A percentile compares a stretch with the other conserved stretches of the same genome.
phyloP scores from a whole-genome alignment of 92 coral and sea anemone species.

The Palythoa caribaeorum region DNA sequence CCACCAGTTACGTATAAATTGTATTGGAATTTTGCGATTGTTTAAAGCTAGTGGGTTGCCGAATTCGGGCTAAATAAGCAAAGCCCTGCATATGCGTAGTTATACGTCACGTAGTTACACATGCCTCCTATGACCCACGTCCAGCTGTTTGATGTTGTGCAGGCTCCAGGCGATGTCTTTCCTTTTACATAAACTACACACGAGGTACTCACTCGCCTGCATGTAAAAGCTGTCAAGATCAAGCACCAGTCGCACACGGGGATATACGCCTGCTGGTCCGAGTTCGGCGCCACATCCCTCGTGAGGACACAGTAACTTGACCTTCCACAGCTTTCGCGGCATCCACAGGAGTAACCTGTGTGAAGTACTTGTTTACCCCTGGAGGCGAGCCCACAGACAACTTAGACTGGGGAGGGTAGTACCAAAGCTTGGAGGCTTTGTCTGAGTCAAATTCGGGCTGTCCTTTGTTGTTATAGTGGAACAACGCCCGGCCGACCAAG shows the following conservation, averaged over 20 bases:
- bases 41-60: no score
- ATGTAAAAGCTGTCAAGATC: slow-evolving; percentile 29
- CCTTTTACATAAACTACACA: neutral
- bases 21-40: no score
- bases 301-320: slow-evolving; percentile 57
- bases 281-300: neutral
- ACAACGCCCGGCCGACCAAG: no score
- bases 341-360: neutral
- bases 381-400: no score
- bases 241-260: slow-evolving; percentile 30
- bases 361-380: no score
- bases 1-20: no score
- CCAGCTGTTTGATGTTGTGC: slow-evolving; percentile 12
- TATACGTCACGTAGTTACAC: slow-evolving; percentile 3
- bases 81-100: slow-evolving; percentile 1
- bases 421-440: no score
- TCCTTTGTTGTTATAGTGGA: no score
- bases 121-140: slow-evolving; percentile 11
- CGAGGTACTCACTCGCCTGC: slow-evolving; percentile 15
- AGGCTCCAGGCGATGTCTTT: neutral
- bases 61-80: no score
- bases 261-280: slow-evolving; percentile 12
- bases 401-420: no score
- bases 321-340: slow-evolving; percentile 67
- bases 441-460: no score